Evolutionary conservation across 2,113 vertebrate genomes (phyloP).

Genomic region (Myotis brandtii): DNA sequence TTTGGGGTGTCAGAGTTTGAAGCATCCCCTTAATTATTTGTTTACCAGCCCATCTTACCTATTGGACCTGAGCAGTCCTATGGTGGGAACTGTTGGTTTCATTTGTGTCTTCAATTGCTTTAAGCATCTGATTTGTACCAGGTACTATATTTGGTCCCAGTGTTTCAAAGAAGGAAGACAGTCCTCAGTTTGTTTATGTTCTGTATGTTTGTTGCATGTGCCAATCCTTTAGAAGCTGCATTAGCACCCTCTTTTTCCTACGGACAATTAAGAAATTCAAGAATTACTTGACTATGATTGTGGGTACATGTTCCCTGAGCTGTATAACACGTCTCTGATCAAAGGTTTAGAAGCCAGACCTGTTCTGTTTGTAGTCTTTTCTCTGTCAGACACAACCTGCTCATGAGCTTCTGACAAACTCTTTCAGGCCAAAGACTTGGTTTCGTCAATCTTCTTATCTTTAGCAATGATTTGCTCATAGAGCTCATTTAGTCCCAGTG

Average conservation of each 20-base stretch:
- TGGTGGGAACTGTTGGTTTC: neutral
- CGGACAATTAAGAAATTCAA: neutral
- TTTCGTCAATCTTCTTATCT: neutral
- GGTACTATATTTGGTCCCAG: neutral
- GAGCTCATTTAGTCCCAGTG: neutral
- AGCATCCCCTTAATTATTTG: neutral
- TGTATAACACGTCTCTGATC: neutral
- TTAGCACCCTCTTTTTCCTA: neutral
- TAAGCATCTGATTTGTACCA: neutral
- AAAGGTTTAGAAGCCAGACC: neutral
- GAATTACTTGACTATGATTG: neutral
- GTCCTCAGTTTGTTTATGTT: neutral
- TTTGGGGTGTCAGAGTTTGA: slow-evolving; percentile 59
- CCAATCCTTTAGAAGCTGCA: neutral
- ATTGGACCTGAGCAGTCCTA: neutral
- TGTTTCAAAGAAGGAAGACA: neutral
- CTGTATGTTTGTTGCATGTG: neutral
- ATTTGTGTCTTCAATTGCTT: neutral
- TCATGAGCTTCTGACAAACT: neutral
- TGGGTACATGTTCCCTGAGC: neutral
- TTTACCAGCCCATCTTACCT: neutral
- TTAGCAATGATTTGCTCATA: neutral
- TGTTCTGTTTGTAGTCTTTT: neutral
- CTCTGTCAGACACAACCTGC: neutral
- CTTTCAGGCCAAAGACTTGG: neutral